Evolutionary conservation across 2,797 vertebrate species (phyloP).

Genomic region (Setipinna tenuifilis): DNA sequence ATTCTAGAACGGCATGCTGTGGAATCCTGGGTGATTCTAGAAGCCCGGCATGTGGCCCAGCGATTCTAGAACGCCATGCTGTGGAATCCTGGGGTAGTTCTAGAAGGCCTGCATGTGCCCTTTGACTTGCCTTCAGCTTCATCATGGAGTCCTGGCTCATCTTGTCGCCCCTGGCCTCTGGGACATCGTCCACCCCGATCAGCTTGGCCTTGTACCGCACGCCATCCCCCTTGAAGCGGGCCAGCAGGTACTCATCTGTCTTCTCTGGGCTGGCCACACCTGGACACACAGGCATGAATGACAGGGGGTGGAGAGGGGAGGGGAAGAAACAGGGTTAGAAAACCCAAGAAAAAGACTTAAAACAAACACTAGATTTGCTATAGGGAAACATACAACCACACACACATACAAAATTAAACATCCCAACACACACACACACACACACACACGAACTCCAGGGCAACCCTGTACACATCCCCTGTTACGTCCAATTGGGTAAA

Average conservation of each 20-base stretch:
- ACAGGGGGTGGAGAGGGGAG: neutral
- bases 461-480: neutral
- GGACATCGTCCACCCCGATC: constrained; percentile 74
- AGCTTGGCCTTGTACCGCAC: constrained; percentile 80
- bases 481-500: neutral
- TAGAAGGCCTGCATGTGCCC: neutral
- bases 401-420: neutral
- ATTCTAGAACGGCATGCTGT: too few relatives aligned
- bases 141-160: constrained; percentile 81
- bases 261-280: constrained; percentile 77
- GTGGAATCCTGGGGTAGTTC: too few relatives aligned
- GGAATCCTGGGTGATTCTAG: too few relatives aligned
- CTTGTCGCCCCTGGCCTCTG: constrained; percentile 70
- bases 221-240: constrained; percentile 77
- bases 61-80: too few relatives aligned
- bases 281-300: constrained; percentile 32
- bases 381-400: neutral
- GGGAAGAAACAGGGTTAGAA: constrained; percentile 16
- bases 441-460: neutral
- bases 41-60: too few relatives aligned
- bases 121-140: constrained; percentile 76
- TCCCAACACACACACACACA: neutral
- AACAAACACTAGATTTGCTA: neutral
- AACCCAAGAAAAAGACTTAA: neutral
- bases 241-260: constrained; percentile 82